Conservation (phyloP, 2,888 invertebrate species). For the Heteromyza rotundicornis region DNA sequence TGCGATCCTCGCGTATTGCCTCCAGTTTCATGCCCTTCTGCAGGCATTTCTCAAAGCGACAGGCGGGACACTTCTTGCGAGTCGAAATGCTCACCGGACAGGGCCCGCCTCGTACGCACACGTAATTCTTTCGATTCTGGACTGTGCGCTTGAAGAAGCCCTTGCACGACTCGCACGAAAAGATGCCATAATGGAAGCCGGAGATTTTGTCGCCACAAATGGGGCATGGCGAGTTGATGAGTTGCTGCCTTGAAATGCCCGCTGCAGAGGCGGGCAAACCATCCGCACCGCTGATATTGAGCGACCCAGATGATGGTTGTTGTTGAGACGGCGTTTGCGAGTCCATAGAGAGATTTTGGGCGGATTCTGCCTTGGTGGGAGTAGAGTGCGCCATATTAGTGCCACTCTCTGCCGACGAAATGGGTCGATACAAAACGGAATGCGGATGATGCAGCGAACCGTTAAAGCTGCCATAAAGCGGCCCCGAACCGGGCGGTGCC, state of each 20-base stretch:
- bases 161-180: conserved; percentile 97
- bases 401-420: conserved; percentile 47
- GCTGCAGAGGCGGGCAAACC: conserved; percentile 65
- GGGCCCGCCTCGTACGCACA: conserved; percentile 86
- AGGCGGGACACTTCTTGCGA: conserved; percentile 95
- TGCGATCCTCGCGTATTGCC: conserved; percentile 94
- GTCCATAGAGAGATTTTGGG: conserved; percentile 54
- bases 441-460: conserved; percentile 65
- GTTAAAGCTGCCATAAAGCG: conserved; percentile 47
- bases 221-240: conserved; percentile 92
- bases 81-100: conserved; percentile 94
- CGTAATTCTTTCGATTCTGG: conserved; percentile 97
- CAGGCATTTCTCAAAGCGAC: conserved; percentile 94
- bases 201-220: conserved; percentile 96
- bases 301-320: conserved; percentile 16
- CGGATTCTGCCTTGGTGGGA: conserved; percentile 28
- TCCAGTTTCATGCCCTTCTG: conserved; percentile 97
- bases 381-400: conserved; percentile 39
- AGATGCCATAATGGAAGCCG: conserved; percentile 97
- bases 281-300: conserved; percentile 26
- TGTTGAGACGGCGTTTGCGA: too few relatives aligned
- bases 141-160: conserved; percentile 98
- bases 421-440: conserved; percentile 66
- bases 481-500: conserved; percentile 38
- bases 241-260: conserved; percentile 86